Evolutionary conservation across 2,113 vertebrate genomes (phyloP), one percentile per base, ranked within the genome.

Genomic region (Spea multiplicata): DNA sequence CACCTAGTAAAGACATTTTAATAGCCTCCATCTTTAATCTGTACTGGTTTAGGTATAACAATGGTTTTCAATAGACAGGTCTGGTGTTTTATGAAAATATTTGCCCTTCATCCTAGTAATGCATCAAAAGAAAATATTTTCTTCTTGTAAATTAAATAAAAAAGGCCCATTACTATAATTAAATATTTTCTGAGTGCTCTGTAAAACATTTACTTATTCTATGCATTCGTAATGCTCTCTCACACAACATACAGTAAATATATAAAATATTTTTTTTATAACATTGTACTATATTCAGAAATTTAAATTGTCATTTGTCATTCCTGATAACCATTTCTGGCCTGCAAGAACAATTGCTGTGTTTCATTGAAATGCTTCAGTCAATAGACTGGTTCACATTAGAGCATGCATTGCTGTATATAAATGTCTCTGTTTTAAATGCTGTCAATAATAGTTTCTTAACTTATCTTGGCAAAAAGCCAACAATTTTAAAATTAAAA

Each of bases 221-320:
- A 66, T 66, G 49, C 81, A 53, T 9, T 76, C 46, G 46, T 45
- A 48, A 12, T 61, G 78, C 2, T 4, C 45, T 55, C 49, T 82
- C 71, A 73, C 12, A 73, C 2, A 30, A 30, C 30, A 30, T 30
- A 30, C 30, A 30, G 30, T 30, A 30, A 30, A 30, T 30, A 30
- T 30, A 30, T 30, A 30, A 30, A 30, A 30, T 30, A 30, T 30
- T 1, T 59, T 71, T 82, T 61, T 57, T 2, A 16, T 47, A 84
- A 71, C 50, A 65, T 70, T 70, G 44, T 46, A 48, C 81, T 45
- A 3, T 44, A 50, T 0, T 0, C 0, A 17, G 10, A 52, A 55
- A 67, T 47, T 75, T 69, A 17, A 82, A 72, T 75, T 67, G 5
- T 64, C 10, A 59, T 82, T 78, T 48, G 61, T 76, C 6, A 14